Evolutionary conservation across 1,140 invertebrate species (phyloP).

Genomic region (Uloborus diversus): DNA sequence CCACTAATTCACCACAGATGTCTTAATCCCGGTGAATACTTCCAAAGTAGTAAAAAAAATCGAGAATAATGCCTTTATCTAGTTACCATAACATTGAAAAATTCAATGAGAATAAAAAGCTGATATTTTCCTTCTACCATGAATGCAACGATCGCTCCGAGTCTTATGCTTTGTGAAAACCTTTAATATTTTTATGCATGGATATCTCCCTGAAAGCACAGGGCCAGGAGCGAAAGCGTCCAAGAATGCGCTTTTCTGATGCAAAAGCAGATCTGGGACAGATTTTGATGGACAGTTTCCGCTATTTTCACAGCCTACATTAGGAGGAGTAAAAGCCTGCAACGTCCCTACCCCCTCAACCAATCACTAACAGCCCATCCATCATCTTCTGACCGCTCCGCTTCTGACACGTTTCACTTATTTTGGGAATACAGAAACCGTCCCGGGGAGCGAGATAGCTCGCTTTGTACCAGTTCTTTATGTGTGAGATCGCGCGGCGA

Average conservation of each 20-base stretch:
- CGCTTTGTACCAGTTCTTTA: no score
- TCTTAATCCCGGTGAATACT: no score
- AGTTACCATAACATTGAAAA: no score
- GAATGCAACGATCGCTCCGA: no score
- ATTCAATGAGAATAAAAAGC: no score
- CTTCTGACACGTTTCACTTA: conserved; percentile 3
- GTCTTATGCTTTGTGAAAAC: no score
- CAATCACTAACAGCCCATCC: conserved; percentile 36
- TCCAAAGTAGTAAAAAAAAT: no score
- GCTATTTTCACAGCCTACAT: background rate
- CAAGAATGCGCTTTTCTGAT: background rate
- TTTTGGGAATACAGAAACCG: background rate
- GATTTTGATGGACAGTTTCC: conserved; percentile 7
- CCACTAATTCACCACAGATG: no score
- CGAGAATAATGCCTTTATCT: no score
- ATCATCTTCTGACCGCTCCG: conserved; percentile 40
- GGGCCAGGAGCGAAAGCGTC: background rate
- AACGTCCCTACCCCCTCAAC: conserved; percentile 9
- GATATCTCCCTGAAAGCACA: background rate
- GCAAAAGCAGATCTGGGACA: conserved; percentile 1
- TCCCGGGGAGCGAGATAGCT: no score
- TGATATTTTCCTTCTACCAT: no score
- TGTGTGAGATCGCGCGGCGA: no score
- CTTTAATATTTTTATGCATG: background rate
- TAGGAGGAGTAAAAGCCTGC: conserved; percentile 3